Conservation (phyloP, 1,140 invertebrate genomes). For the Lineus longissimus region DNA sequence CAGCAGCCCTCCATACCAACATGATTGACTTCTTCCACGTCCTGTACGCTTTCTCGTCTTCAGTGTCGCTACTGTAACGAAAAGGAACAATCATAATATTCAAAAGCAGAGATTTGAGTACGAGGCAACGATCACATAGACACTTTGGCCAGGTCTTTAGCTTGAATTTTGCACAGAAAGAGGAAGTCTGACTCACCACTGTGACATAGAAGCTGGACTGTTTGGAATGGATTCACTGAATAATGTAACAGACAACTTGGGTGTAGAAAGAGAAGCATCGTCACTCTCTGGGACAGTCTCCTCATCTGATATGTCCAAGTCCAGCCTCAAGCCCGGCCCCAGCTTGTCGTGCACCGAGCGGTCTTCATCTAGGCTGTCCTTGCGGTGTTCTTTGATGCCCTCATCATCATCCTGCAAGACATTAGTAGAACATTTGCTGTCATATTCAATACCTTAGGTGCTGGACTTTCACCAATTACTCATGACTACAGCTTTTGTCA, state of each 20-base stretch:
- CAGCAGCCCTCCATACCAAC: slow-evolving; percentile 75
- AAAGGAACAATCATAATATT: slow-evolving; percentile 7
- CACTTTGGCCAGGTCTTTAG: not conserved
- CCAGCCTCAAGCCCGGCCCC: not conserved
- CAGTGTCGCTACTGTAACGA: slow-evolving; percentile 50
- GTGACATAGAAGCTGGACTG: slow-evolving; percentile 59
- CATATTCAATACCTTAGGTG: no score
- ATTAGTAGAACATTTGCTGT: no score
- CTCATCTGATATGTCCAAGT: slow-evolving; percentile 42
- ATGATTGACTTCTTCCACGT: slow-evolving; percentile 88
- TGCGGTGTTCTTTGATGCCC: no score
- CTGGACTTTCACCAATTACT: no score
- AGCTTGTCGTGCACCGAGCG: no score
- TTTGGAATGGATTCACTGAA: slow-evolving; percentile 65
- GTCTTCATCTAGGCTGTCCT: no score
- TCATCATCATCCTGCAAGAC: no score
- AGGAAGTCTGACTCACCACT: slow-evolving; percentile 11
- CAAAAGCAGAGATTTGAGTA: slow-evolving; percentile 1
- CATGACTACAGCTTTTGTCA: no score
- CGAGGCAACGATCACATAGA: no score
- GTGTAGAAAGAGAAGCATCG: slow-evolving; percentile 31
- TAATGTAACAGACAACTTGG: slow-evolving; percentile 24
- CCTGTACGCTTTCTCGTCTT: slow-evolving; percentile 66
- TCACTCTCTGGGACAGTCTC: slow-evolving; percentile 46
- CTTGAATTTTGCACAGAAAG: not conserved